Evolutionary conservation across 1,140 invertebrate species (phyloP).

Genomic region (Potamilus streckersoni): DNA sequence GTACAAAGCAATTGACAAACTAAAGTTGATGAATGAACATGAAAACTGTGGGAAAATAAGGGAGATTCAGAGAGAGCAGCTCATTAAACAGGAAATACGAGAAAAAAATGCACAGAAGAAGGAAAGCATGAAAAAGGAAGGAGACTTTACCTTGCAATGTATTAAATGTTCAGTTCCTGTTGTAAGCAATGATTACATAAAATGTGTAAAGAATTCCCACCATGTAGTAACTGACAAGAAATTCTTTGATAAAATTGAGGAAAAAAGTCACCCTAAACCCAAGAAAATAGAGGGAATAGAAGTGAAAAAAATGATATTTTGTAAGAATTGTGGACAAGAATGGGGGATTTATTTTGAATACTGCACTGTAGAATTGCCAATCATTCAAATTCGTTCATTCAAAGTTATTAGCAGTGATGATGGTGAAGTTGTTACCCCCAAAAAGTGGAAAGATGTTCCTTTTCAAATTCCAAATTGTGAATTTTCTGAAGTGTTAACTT

Average conservation of each 20-base stretch:
- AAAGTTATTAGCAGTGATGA: constrained; percentile 4
- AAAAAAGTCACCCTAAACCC: constrained; percentile 14
- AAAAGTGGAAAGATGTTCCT: constrained; percentile 20
- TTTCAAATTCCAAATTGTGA: no score
- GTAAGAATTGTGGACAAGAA: constrained; percentile 23
- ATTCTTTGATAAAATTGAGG: constrained; percentile 7
- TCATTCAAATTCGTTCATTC: constrained; percentile 15
- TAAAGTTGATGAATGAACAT: constrained; percentile 9
- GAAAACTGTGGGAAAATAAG: constrained; percentile 7
- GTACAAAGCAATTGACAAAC: constrained; percentile 11
- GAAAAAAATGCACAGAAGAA: constrained; percentile 8
- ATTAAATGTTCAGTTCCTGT: constrained; percentile 10
- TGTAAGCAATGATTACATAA: constrained; percentile 10
- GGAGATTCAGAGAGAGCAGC: constrained; percentile 9
- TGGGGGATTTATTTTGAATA: constrained; percentile 17
- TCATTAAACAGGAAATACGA: constrained; percentile 15
- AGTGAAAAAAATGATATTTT: constrained; percentile 27
- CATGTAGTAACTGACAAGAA: constrained; percentile 14
- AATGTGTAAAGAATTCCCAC: constrained; percentile 1
- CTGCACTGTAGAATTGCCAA: constrained; percentile 5
- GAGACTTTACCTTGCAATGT: constrained; percentile 8
- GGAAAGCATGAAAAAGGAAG: constrained; percentile 11
- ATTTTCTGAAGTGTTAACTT: no score
- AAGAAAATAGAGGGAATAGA: constrained; percentile 15
- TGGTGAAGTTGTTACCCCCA: neutral